Evolutionary conservation across 2,797 vertebrate genomes (phyloP), one percentile per base, ranked within the genome.

Genomic region (Craterocephalus amniculus): DNA sequence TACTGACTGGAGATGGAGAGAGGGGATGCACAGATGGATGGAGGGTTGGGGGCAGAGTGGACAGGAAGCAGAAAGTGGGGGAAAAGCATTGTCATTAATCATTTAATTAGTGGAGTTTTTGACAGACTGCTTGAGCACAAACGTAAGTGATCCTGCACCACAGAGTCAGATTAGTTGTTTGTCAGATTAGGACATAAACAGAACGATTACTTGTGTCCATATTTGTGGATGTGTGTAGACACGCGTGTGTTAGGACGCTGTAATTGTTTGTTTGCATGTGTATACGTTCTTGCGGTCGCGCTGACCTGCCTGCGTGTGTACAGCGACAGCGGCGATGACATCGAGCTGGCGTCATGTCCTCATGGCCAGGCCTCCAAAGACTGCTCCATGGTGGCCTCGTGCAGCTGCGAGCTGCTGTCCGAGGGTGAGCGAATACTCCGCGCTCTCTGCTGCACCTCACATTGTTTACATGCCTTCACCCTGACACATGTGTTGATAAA

Each of bases 271-370:
- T 87, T 84, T 81, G 0, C 43, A 4, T 77, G 70, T 80, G 75
- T 86, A 56, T 80, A 80, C 13, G 63, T 67, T 82, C 72, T 67
- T 77, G 76, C 4, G 80, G 80, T 80, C 71, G 45, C 40, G 35
- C 80, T 87, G 76, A 87, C 80, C 72, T 31, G 67, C 79, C 72
- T 84, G 67, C 84, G 86, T 89, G 85, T 83, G 83, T 81, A 16
- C 91, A 99, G 98, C 66, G 97, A 99, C 93, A 98, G 97, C 0
- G 98, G 96, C 29, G 97, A 99, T 0, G 98, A 99, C 81, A 93
- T 96, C 0, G 97, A 99, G 89, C 92, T 97, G 77, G 91, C 95
- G 4, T 96, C 97, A 13, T 98, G 96, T 64, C 85, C 91, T n/a
- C 96, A 95, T 35, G 96, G 95, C 54, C 92, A 95, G 92, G 79